Evolutionary conservation across 2,113 vertebrate genomes (phyloP).

Genomic region (Callipepla californica): DNA sequence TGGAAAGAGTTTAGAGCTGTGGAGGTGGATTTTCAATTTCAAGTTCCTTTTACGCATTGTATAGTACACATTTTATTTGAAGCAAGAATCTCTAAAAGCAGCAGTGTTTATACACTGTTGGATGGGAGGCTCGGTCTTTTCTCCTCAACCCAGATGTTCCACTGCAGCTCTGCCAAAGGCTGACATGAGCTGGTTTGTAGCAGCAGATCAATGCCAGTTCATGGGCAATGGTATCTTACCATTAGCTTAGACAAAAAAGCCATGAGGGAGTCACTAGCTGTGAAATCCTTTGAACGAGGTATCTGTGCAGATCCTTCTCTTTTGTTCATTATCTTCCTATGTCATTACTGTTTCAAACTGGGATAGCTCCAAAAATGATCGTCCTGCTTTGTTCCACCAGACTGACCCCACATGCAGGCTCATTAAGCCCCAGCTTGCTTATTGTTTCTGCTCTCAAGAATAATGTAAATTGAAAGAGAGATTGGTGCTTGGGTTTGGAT

Average conservation of each 20-base stretch:
- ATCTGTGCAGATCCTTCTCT: conserved; percentile 3
- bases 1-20: background rate
- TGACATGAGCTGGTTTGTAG: background rate
- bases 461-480: conserved; percentile 33
- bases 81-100: background rate
- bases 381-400: conserved; percentile 49
- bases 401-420: conserved; percentile 29
- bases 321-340: background rate
- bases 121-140: background rate
- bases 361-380: conserved; percentile 44
- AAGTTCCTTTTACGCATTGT: background rate
- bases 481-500: background rate
- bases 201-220: background rate
- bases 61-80: background rate
- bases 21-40: background rate
- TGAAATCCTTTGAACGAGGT: conserved; percentile 4
- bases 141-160: background rate
- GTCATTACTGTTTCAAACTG: conserved; percentile 38
- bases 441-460: conserved; percentile 37
- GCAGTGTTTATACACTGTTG: background rate
- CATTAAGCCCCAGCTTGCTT: conserved; percentile 54
- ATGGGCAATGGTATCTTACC: background rate
- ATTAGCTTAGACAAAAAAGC: background rate
- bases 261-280: background rate
- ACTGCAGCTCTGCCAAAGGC: background rate